Evolutionary conservation across 2,888 invertebrate genomes (phyloP).

Genomic region (Helobdella robusta): DNA sequence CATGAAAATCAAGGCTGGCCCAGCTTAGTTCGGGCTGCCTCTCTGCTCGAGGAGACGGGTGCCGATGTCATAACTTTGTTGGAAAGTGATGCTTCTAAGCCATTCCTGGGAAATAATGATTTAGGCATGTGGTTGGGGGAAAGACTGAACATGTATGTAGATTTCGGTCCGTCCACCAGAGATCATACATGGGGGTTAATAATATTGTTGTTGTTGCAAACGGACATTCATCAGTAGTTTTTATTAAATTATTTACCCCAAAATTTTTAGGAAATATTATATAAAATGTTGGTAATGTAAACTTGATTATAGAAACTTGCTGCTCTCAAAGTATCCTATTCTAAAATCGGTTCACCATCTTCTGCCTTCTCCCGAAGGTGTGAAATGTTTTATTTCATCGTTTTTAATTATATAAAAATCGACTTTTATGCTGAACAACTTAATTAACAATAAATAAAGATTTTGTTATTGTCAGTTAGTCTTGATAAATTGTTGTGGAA

Average conservation of each 20-base stretch:
- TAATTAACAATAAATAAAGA: too few relatives aligned
- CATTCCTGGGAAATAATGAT: conserved; percentile 50
- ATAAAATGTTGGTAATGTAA: not conserved
- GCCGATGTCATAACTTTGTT: conserved; percentile 49
- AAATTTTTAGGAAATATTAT: not conserved
- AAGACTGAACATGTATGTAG: conserved; percentile 47
- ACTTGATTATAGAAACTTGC: conserved; percentile 40
- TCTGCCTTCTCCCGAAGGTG: conserved; percentile 49
- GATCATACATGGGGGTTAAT: conserved; percentile 50
- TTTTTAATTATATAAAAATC: too few relatives aligned
- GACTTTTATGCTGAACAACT: too few relatives aligned
- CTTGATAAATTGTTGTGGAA: too few relatives aligned
- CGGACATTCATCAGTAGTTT: not conserved
- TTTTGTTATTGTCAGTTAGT: too few relatives aligned
- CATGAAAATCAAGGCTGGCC: conserved; percentile 50
- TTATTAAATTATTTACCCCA: not conserved
- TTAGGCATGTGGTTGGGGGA: conserved; percentile 49
- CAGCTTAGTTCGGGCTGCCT: conserved; percentile 45
- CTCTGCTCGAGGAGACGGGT: conserved; percentile 44
- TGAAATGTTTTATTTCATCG: too few relatives aligned
- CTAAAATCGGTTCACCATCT: conserved; percentile 48
- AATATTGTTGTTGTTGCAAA: too few relatives aligned
- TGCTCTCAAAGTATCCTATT: conserved; percentile 49
- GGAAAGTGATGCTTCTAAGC: conserved; percentile 50
- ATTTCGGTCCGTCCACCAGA: conserved; percentile 49